Evolutionary conservation across 2,888 invertebrate species (phyloP).

Genomic region (Lysandra coridon): DNA sequence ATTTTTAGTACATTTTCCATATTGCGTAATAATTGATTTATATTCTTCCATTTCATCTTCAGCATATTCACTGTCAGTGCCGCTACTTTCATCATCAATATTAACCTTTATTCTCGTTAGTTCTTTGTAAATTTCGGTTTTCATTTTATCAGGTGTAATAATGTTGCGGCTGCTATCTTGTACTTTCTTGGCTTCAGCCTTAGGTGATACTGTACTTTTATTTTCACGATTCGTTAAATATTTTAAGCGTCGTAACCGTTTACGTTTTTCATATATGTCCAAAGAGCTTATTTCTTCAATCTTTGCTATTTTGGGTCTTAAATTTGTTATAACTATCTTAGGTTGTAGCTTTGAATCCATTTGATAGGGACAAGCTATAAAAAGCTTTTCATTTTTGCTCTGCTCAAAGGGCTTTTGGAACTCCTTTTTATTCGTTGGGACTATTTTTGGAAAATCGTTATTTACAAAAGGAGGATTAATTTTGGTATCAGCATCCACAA

Average conservation of each 20-base stretch:
- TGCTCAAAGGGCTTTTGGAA: slow-evolving; percentile 53
- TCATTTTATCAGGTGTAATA: slow-evolving; percentile 68
- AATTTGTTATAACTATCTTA: slow-evolving; percentile 66
- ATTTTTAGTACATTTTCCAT: slow-evolving; percentile 39
- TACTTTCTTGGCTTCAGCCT: slow-evolving; percentile 50
- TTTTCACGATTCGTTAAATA: slow-evolving; percentile 57
- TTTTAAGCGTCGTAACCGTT: slow-evolving; percentile 68
- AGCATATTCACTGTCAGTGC: slow-evolving; percentile 74
- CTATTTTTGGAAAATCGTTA: slow-evolving; percentile 53
- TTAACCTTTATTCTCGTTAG: slow-evolving; percentile 55
- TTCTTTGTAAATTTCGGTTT: slow-evolving; percentile 66
- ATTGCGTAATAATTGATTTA: slow-evolving; percentile 75
- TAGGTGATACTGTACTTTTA: slow-evolving; percentile 48
- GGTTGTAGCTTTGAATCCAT: slow-evolving; percentile 65
- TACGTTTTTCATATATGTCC: slow-evolving; percentile 78
- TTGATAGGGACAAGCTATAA: slow-evolving; percentile 66
- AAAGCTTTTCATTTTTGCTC: slow-evolving; percentile 61
- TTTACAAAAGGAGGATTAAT: slow-evolving; percentile 51
- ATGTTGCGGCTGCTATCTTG: slow-evolving; percentile 52
- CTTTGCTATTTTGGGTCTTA: slow-evolving; percentile 56
- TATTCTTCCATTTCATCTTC: slow-evolving; percentile 75
- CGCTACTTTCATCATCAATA: slow-evolving; percentile 63
- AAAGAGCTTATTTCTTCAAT: slow-evolving; percentile 68
- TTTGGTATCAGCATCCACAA: slow-evolving; percentile 60
- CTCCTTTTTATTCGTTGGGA: slow-evolving; percentile 52